A percentile compares a stretch with the other conserved stretches of the same genome.
phyloP scores from a whole-genome alignment of 2,113 vertebrate genomes.

The Stegostoma tigrinum region DNA sequence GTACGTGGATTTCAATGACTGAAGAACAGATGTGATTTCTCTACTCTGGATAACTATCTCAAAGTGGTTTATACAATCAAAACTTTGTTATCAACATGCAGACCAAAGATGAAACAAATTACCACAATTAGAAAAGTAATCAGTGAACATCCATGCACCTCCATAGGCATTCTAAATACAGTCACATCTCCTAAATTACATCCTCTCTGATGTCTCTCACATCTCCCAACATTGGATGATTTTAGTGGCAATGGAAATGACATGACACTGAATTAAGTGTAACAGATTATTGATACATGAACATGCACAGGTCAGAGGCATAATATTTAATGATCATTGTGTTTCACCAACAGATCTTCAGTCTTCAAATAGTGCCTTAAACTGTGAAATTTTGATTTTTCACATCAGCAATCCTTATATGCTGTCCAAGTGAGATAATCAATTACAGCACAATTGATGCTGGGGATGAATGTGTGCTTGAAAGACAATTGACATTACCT shows the following conservation, averaged over 20 bases:
- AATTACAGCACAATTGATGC: not conserved
- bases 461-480: not conserved
- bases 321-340: not conserved
- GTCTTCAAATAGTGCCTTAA: not conserved
- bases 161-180: not conserved
- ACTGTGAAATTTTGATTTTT: not conserved
- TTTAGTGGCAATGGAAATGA: not conserved
- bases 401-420: not conserved
- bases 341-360: not conserved
- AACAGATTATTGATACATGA: not conserved
- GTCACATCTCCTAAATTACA: not conserved
- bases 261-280: not conserved
- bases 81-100: not conserved
- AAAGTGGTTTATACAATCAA: not conserved
- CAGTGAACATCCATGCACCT: not conserved
- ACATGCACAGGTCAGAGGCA: not conserved
- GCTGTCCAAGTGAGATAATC: not conserved
- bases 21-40: not conserved
- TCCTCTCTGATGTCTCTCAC: not conserved
- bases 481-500: not conserved
- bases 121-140: not conserved
- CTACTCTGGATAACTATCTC: not conserved
- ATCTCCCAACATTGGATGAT: not conserved
- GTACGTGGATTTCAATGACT: not conserved
- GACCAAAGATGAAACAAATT: not conserved